Percentiles rank a stretch among this genome's conserved stretches.
phyloP scores from a whole-genome alignment of 2,113 vertebrate species.

The Cheilinus undulatus region DNA sequence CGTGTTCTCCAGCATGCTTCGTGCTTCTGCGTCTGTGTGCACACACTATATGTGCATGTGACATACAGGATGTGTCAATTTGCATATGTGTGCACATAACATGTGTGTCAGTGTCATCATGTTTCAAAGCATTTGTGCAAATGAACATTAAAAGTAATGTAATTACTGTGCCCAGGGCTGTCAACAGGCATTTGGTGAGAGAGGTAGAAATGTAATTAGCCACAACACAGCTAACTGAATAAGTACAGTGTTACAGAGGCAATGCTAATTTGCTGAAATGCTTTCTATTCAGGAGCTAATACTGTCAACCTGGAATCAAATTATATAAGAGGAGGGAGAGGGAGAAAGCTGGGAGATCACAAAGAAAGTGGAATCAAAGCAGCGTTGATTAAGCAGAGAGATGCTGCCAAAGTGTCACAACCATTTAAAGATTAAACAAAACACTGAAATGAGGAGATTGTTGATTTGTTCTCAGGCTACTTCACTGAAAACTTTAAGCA shows the following conservation, averaged over 20 bases:
- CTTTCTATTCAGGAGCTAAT: slow-evolving; percentile 28
- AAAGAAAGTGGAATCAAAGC: slow-evolving; percentile 30
- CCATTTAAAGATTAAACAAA: neutral
- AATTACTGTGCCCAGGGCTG: slow-evolving; percentile 37
- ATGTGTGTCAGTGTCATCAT: neutral
- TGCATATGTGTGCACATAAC: neutral
- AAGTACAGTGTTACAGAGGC: slow-evolving; percentile 31
- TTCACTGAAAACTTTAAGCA: neutral
- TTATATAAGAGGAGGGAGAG: slow-evolving; percentile 3
- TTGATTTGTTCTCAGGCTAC: neutral
- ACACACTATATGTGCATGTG: neutral
- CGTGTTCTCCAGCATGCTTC: slow-evolving; percentile 9
- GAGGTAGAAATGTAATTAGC: slow-evolving; percentile 53
- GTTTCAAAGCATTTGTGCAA: slow-evolving; percentile 26
- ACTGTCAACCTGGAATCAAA: slow-evolving; percentile 44
- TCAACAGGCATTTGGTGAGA: slow-evolving; percentile 31
- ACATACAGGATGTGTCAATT: neutral
- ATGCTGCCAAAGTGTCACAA: neutral
- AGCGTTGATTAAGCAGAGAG: slow-evolving; percentile 4
- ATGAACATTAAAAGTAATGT: slow-evolving; percentile 46
- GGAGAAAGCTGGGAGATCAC: slow-evolving; percentile 7
- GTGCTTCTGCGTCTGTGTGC: slow-evolving; percentile 12
- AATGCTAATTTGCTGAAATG: slow-evolving; percentile 51
- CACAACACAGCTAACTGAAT: slow-evolving; percentile 34
- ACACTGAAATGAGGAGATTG: neutral